phyloP scores from a whole-genome alignment of 2,797 vertebrate genomes.

The Sebastes wilsoni region DNA sequence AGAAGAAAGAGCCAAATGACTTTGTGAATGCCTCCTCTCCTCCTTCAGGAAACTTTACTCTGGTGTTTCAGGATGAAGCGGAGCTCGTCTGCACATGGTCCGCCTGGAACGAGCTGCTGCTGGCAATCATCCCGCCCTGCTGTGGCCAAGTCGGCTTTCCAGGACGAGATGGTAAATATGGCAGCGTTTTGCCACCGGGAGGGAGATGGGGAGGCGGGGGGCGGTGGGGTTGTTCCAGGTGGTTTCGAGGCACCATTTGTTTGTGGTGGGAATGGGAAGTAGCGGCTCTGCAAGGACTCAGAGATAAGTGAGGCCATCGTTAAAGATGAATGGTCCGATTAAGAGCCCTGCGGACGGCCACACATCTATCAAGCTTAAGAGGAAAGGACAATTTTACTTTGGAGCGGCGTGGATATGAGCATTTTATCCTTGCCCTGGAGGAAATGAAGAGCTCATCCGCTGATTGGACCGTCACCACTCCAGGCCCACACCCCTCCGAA shows the following conservation, averaged over 20 bases:
- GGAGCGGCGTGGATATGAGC: constrained; percentile 7
- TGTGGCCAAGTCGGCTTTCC: constrained; percentile 70
- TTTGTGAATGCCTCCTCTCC: constrained; percentile 54
- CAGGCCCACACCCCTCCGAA: constrained; percentile 19
- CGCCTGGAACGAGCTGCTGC: constrained; percentile 51
- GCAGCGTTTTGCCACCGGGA: constrained; percentile 68
- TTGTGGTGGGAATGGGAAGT: constrained; percentile 78
- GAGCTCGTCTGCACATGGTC: constrained; percentile 64
- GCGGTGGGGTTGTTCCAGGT: constrained; percentile 60
- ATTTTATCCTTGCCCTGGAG: constrained; percentile 38
- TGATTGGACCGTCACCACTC: constrained; percentile 56
- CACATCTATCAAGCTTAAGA: constrained; percentile 56
- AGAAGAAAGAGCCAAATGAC: constrained; percentile 50
- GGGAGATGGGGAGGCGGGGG: constrained; percentile 18
- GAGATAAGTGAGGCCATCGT: constrained; percentile 74
- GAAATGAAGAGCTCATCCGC: constrained; percentile 34
- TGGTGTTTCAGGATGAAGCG: constrained; percentile 45
- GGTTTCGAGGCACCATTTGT: constrained; percentile 72
- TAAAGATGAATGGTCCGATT: constrained; percentile 70
- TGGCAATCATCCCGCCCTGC: constrained; percentile 62
- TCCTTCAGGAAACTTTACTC: constrained; percentile 55
- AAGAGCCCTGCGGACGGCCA: constrained; percentile 55
- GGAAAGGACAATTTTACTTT: constrained; percentile 30
- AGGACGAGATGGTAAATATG: constrained; percentile 74
- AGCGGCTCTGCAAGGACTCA: constrained; percentile 64